phyloP scores from a whole-genome alignment of 2,113 vertebrate species.

The Lophotis ruficrista region DNA sequence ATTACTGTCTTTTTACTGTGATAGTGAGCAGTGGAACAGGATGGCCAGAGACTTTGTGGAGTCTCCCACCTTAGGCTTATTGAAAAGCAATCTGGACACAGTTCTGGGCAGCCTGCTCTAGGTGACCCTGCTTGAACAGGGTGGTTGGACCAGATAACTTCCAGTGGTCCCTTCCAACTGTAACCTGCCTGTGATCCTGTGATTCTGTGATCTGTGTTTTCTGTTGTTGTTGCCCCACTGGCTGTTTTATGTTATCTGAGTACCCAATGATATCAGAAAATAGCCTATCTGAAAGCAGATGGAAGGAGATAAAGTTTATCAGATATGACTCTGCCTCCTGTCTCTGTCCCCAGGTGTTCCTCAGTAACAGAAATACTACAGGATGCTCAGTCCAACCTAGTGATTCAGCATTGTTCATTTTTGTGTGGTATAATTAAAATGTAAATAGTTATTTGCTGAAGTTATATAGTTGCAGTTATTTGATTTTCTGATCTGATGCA shows the following conservation, averaged over 20 bases:
- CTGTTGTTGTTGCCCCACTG: neutral
- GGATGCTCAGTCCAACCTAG: neutral
- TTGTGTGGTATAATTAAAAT: neutral
- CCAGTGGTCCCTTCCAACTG: neutral
- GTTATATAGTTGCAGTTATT: neutral
- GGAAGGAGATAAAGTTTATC: neutral
- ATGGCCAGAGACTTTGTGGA: neutral
- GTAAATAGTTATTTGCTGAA: neutral
- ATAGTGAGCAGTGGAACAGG: neutral
- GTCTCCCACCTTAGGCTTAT: neutral
- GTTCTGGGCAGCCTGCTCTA: neutral
- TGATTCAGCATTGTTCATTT: neutral
- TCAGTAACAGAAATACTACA: neutral
- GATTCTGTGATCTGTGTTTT: neutral
- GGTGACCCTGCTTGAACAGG: neutral
- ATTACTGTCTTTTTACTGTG: neutral
- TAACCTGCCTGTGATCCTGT: neutral
- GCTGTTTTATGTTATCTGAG: neutral
- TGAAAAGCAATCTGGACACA: neutral
- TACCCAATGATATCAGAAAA: neutral
- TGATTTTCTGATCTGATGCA: neutral
- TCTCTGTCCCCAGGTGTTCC: neutral
- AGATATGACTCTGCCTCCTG: neutral
- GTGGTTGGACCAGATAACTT: neutral
- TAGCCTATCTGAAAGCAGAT: neutral